These are phyloP conservation scores for Drosophila pallidifrons DNA, from an alignment of 1,140 invertebrate species.

Conservation along the genomic window DNA sequence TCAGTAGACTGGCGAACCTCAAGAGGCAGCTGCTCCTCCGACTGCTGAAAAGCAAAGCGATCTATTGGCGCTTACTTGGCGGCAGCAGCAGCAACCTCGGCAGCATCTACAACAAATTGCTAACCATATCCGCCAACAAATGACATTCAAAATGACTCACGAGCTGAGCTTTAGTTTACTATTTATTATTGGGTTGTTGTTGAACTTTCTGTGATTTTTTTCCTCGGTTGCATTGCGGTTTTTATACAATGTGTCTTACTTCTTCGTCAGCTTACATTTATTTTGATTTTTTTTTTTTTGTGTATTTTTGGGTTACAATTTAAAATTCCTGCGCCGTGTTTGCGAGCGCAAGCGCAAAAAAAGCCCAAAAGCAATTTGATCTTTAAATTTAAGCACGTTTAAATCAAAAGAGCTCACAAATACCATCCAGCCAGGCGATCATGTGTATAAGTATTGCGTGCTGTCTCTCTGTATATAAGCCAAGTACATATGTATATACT, in stretches of 20 bases:
- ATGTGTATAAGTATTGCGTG: constrained; percentile 51
- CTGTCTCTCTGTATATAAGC: constrained; percentile 22
- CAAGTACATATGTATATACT: constrained; percentile 46
- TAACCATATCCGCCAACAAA: constrained; percentile 68
- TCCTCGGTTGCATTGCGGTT: constrained; percentile 26
- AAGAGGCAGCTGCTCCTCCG: background rate
- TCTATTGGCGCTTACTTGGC: constrained; percentile 20
- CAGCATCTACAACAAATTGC: constrained; percentile 63
- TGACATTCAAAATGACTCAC: constrained; percentile 70
- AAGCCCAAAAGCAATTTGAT: constrained; percentile 74
- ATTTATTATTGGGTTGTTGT: constrained; percentile 18
- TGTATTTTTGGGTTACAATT: constrained; percentile 54
- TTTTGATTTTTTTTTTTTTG: constrained; percentile 35
- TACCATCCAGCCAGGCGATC: constrained; percentile 35
- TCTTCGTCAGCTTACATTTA: constrained; percentile 25
- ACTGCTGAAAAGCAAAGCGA: constrained; percentile 8
- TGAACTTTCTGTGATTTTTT: constrained; percentile 14
- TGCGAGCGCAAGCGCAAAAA: constrained; percentile 11
- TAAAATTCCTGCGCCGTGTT: constrained; percentile 68
- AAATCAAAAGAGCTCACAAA: constrained; percentile 76
- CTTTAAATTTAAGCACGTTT: constrained; percentile 83
- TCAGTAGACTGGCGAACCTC: constrained; percentile 21
- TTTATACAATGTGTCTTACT: constrained; percentile 11
- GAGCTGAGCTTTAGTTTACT: background rate
- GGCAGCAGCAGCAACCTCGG: background rate